A percentile compares a stretch with the other conserved stretches of the same genome.
Evolutionary conservation across 2,888 invertebrate species (phyloP).

Genomic region (Melanargia galathea): DNA sequence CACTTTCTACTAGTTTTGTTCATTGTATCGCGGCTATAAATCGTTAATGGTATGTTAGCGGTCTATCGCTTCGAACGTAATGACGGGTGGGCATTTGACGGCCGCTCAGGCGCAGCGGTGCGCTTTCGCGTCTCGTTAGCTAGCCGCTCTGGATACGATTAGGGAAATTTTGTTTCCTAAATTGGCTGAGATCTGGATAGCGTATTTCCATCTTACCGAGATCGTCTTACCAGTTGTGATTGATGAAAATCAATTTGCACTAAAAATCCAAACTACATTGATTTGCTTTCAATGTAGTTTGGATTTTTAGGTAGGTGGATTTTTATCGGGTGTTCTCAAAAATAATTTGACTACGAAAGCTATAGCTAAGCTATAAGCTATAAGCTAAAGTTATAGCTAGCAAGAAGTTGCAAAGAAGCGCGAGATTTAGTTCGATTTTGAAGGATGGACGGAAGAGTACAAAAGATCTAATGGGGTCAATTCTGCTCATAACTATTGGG

Average conservation of each 20-base stretch:
- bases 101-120: conserved; percentile 3
- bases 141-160: background rate
- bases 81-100: conserved; percentile 15
- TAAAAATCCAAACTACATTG: background rate
- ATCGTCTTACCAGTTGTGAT: background rate
- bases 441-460: too few species aligned
- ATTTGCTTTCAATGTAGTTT: background rate
- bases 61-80: conserved; percentile 3
- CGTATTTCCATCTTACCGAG: background rate
- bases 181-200: background rate
- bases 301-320: background rate
- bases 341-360: too few species aligned
- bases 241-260: background rate
- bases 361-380: too few species aligned
- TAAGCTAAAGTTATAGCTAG: too few species aligned
- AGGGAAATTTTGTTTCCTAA: background rate
- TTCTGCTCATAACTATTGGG: too few species aligned
- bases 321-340: background rate
- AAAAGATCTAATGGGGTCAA: too few species aligned
- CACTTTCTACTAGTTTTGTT: conserved; percentile 75
- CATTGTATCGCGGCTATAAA: conserved; percentile 44
- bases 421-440: too few species aligned
- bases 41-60: conserved; percentile 25
- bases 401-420: background rate
- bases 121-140: conserved; percentile 2